Evolutionary conservation across 2,888 invertebrate genomes (phyloP), one percentile per base, ranked within the genome.

Genomic region (Aleiodes leptofemur): DNA sequence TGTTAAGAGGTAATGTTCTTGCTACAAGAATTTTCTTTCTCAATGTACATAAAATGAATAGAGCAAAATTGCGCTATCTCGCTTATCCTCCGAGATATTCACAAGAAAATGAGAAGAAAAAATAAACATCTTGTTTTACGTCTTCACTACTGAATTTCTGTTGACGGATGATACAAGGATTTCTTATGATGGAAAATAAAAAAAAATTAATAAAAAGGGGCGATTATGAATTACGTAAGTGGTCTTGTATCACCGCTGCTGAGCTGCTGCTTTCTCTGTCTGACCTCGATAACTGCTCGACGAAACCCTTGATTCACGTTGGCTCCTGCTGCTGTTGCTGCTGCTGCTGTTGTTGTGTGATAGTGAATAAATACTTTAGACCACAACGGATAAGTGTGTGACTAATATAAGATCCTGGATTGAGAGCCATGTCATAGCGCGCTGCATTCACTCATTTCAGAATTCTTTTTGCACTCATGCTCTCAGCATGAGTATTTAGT

Each of bases 211-310:
- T 38, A 43, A 75, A 76, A 74, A 75, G 76, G 77, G 78, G 77
- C 76, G 83, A 84, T 86, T 86, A 83, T 84, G 82, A 85, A 86
- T 87, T 86, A 83, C 85, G 82, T 82, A 86, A 87, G 81, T 78
- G 43, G 73, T 78, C 82, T 85, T 82, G 86, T 85, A 84, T 85
- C 83, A 83, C 82, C 79, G 80, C 78, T 48, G 78, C 70, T 77
- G 77, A 79, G 77, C 73, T 78, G 81, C 83, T 85, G 86, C 88
- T 88, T 87, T 87, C 87, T 87, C 87, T 85, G 86, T 84, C 82
- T 85, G 87, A 86, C 87, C 86, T 83, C 84, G 82, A 88, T 88
- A 84, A 83, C 80, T 82, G 77, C 79, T 80, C 82, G 83, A 85
- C 81, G 81, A 81, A 82, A 82, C 79, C 77, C 77, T 31, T 79